phyloP scores from a whole-genome alignment of 2,888 invertebrate species.

The Meandrusa payeni region DNA sequence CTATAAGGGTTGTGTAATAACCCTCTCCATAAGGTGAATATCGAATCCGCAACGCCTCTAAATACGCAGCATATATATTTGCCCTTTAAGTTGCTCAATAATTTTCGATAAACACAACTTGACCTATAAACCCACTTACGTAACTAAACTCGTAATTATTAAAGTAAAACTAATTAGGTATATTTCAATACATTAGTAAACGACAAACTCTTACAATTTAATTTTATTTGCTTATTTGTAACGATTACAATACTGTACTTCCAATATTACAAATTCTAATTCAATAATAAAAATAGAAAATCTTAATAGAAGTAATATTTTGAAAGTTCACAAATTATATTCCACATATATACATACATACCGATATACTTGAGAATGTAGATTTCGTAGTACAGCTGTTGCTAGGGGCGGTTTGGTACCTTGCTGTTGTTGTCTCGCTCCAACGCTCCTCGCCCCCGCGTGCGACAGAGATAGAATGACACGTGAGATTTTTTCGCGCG shows the following conservation, averaged over 20 bases:
- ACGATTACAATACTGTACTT: too few species aligned
- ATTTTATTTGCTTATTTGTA: too few species aligned
- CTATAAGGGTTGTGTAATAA: too few species aligned
- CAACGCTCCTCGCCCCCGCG: conserved; percentile 9
- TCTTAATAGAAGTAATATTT: too few species aligned
- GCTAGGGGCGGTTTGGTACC: conserved; percentile 27
- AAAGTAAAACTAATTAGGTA: background rate
- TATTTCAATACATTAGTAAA: too few species aligned
- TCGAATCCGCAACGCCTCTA: too few species aligned
- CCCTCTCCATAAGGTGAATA: too few species aligned
- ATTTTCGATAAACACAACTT: conserved; percentile 9
- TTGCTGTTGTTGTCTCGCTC: conserved; percentile 27
- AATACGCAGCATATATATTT: background rate
- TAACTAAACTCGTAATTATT: conserved; percentile 4
- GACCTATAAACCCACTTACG: conserved; percentile 13
- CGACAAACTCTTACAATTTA: too few species aligned
- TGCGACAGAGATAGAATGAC: conserved; percentile 26
- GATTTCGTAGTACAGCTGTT: conserved; percentile 28
- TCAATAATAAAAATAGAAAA: too few species aligned
- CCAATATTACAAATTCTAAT: too few species aligned
- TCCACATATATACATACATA: background rate
- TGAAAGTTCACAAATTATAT: too few species aligned
- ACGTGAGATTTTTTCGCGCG: conserved; percentile 25
- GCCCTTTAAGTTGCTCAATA: background rate
- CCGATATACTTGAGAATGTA: conserved; percentile 24